A percentile compares a stretch with the other conserved stretches of the same genome.
These are phyloP conservation scores for Spheniscus humboldti DNA, from an alignment of 2,797 vertebrate species.

Conservation along the genomic window DNA sequence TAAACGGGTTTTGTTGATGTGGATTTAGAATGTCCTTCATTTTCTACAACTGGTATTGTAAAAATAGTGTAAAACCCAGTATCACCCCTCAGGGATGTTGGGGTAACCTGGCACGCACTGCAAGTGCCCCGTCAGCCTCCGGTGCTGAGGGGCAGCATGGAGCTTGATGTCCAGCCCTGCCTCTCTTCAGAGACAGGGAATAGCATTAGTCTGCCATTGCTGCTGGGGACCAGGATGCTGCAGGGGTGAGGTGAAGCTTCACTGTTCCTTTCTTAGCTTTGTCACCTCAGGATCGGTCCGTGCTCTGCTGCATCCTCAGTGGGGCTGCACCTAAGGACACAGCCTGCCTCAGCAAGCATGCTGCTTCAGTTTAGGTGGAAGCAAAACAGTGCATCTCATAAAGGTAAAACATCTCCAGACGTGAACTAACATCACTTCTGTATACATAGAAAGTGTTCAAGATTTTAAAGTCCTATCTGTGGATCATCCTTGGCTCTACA, in stretches of 20 bases:
- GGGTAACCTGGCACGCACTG: neutral
- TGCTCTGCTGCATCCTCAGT: neutral
- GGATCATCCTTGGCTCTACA: neutral
- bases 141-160: neutral
- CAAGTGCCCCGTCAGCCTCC: neutral
- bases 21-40: neutral
- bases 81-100: neutral
- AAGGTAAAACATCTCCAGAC: neutral
- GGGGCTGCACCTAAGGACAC: neutral
- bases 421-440: neutral
- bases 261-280: neutral
- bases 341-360: neutral
- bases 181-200: neutral
- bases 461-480: neutral
- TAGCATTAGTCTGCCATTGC: accelerated
- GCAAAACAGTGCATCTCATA: neutral
- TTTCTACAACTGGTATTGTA: neutral
- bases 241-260: neutral
- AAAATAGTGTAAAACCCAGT: neutral
- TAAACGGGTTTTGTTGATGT: neutral
- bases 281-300: neutral
- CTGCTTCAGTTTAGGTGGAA: neutral
- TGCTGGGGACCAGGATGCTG: neutral
- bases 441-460: neutral
- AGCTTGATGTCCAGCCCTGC: neutral